A percentile compares a stretch with the other conserved stretches of the same genome.
These are phyloP conservation scores for Tetranychus truncatus DNA, from an alignment of 2,888 invertebrate species.

Conservation along the genomic window DNA sequence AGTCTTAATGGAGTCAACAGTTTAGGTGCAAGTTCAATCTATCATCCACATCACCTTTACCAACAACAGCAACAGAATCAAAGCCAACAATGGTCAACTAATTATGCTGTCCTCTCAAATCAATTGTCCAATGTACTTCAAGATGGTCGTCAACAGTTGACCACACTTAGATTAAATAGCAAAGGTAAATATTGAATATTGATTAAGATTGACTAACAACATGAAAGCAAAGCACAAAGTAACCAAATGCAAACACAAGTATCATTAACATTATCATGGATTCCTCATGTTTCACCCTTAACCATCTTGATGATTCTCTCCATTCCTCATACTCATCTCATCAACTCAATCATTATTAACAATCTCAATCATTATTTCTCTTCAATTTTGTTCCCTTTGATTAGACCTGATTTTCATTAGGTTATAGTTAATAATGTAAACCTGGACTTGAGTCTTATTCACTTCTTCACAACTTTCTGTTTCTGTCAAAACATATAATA, in stretches of 20 bases:
- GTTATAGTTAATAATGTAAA: no score
- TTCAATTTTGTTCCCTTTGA: no score
- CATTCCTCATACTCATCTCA: not conserved
- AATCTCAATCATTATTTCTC: no score
- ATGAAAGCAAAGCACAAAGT: not conserved
- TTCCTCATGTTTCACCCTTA: not conserved
- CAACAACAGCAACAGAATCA: no score
- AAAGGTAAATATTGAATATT: not conserved
- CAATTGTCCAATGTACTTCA: not conserved
- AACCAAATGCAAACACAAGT: not conserved
- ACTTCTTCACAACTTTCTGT: no score
- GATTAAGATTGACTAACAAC: no score
- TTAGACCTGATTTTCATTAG: no score
- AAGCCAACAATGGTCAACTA: not conserved
- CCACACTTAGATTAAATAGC: not conserved
- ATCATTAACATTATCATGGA: not conserved
- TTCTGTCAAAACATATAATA: no score
- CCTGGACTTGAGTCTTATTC: no score
- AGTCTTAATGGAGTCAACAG: not conserved
- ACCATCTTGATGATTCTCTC: not conserved
- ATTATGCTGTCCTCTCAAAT: not conserved
- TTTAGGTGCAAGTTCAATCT: not conserved
- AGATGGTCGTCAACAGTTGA: not conserved
- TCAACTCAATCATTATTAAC: not conserved
- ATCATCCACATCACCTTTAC: no score